These are phyloP conservation scores for Leucophora obtusa DNA, from an alignment of 2,888 invertebrate genomes.

Conservation along the genomic window DNA sequence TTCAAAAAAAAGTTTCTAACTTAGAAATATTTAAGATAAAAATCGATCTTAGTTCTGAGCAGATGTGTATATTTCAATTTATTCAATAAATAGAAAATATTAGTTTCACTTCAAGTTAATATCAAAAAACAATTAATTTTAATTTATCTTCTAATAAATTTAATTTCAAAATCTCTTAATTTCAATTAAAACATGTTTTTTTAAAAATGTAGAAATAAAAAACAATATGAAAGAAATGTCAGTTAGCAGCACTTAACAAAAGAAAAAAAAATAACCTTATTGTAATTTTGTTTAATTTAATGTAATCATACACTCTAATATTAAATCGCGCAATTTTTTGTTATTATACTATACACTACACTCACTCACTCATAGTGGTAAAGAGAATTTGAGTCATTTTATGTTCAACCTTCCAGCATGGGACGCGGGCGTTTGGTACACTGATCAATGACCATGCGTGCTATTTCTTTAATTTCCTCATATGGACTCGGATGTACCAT, in stretches of 20 bases:
- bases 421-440: conserved; percentile 79
- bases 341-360: conserved; percentile 38
- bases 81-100: too few species aligned
- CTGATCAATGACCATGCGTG: conserved; percentile 84
- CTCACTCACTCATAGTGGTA: conserved; percentile 53
- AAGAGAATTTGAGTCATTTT: conserved; percentile 35
- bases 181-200: background rate
- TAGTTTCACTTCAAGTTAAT: too few species aligned
- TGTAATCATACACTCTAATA: conserved; percentile 42
- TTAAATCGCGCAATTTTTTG: conserved; percentile 27
- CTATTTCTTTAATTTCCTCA: conserved; percentile 84
- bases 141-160: too few species aligned
- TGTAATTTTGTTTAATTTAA: conserved; percentile 31
- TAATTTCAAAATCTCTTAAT: too few species aligned
- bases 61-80: too few species aligned
- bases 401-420: conserved; percentile 72
- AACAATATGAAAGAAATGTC: background rate
- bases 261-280: conserved; percentile 34
- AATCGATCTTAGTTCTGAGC: too few species aligned
- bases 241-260: conserved; percentile 32
- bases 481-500: conserved; percentile 83
- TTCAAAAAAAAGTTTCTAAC: too few species aligned
- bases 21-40: too few species aligned
- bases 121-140: too few species aligned
- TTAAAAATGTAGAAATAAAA: too few species aligned